Evolutionary conservation across 2,797 vertebrate genomes (phyloP).

Genomic region (Brachymystax lenok): DNA sequence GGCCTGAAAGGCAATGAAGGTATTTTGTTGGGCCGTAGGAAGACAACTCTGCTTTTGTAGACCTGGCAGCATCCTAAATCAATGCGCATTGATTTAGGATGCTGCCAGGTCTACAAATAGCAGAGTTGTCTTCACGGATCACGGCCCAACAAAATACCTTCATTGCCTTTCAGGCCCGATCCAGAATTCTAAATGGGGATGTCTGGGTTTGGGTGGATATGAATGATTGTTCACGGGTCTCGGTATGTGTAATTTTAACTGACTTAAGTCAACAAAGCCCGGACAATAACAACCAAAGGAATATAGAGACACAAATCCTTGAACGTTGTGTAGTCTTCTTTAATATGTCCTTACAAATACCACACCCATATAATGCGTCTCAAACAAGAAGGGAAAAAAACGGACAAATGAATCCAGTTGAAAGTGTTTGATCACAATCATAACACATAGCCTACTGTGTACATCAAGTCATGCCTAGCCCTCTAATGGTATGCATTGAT

Average conservation of each 20-base stretch:
- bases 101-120: slow-evolving; percentile 19
- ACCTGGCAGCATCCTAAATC: slow-evolving; percentile 42
- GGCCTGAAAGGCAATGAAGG: slow-evolving; percentile 30
- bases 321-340: not conserved
- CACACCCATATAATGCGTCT: not conserved
- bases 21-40: slow-evolving; percentile 21
- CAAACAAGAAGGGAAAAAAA: not conserved
- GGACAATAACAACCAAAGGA: no score
- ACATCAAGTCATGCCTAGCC: slow-evolving; percentile 20
- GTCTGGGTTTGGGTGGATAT: no score
- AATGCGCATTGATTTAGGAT: slow-evolving; percentile 38
- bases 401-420: not conserved
- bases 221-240: no score
- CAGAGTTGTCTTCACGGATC: not conserved
- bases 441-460: slow-evolving; percentile 28
- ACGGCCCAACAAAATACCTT: slow-evolving; percentile 24
- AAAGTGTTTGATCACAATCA: slow-evolving; percentile 22
- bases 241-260: no score
- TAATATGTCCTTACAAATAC: no score
- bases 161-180: slow-evolving; percentile 30
- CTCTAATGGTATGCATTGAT: slow-evolving; percentile 51
- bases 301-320: not conserved
- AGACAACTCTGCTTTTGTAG: not conserved
- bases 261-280: slow-evolving; percentile 4
- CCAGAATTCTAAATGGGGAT: slow-evolving; percentile 21